Conservation (phyloP, 1,140 invertebrate genomes). For the Drosophila nannoptera region DNA sequence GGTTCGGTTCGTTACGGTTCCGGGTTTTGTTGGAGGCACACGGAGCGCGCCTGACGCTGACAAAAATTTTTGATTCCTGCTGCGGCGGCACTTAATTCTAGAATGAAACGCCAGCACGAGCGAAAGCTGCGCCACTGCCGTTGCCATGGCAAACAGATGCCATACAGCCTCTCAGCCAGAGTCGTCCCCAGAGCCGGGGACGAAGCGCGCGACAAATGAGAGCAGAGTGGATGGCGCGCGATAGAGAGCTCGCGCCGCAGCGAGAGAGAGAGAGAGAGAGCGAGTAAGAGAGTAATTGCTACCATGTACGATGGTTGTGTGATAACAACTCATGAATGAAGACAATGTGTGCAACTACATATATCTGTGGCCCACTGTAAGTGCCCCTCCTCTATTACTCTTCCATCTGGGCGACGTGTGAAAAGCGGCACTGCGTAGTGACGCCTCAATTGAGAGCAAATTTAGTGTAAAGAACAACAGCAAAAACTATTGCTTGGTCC, state of each 20-base stretch:
- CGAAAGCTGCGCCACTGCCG: conserved; percentile 48
- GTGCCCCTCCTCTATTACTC: conserved; percentile 5
- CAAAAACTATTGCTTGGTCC: neutral
- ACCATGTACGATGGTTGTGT: conserved; percentile 22
- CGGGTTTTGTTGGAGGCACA: conserved; percentile 30
- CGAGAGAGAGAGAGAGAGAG: neutral
- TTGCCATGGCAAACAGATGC: conserved; percentile 25
- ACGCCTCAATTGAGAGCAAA: conserved; percentile 37
- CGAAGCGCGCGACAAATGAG: conserved; percentile 16
- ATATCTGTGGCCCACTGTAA: conserved; percentile 24
- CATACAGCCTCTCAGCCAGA: conserved; percentile 49
- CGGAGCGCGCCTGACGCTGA: conserved; percentile 42
- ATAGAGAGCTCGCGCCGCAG: neutral
- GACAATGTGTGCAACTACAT: conserved; percentile 1
- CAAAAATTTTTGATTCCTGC: conserved; percentile 48
- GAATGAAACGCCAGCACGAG: conserved; percentile 56
- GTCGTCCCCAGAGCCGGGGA: neutral
- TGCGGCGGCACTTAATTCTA: conserved; percentile 68
- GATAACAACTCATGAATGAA: conserved; percentile 1
- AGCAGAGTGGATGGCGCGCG: conserved; percentile 9
- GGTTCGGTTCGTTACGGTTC: conserved; percentile 24
- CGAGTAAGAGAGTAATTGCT: conserved; percentile 1
- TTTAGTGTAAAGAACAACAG: conserved; percentile 2
- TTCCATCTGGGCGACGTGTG: conserved; percentile 33
- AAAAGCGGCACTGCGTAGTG: conserved; percentile 42